Percentiles rank a stretch among this genome's conserved stretches.
These are phyloP conservation scores for Leucophenga montana DNA, from an alignment of 2,888 invertebrate genomes.

Conservation along the genomic window DNA sequence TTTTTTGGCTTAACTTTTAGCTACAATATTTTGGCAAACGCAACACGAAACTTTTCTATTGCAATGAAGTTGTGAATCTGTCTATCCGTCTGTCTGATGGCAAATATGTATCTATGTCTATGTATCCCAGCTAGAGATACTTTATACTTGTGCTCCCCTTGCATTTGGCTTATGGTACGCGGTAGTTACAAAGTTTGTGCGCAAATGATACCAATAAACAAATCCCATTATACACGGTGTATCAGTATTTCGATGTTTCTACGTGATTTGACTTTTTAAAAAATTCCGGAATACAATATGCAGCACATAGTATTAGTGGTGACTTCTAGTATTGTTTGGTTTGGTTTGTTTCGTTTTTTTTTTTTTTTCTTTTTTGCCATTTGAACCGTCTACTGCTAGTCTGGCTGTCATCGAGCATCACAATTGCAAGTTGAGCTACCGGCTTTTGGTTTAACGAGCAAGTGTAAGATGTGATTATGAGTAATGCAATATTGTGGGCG, in stretches of 20 bases:
- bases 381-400: background rate
- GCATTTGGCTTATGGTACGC: too few species aligned
- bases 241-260: conserved; percentile 69
- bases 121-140: conserved; percentile 24
- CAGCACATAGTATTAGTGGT: background rate
- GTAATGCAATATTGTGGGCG: too few species aligned
- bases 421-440: too few species aligned
- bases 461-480: too few species aligned
- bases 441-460: too few species aligned
- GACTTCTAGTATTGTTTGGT: background rate
- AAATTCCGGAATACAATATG: background rate
- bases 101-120: too few species aligned
- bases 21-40: conserved; percentile 58
- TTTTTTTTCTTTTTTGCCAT: too few species aligned
- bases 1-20: conserved; percentile 53
- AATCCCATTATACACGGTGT: conserved; percentile 71
- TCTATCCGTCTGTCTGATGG: conserved; percentile 26
- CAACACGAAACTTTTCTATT: conserved; percentile 60
- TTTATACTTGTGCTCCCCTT: conserved; percentile 30
- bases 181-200: conserved; percentile 44
- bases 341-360: too few species aligned
- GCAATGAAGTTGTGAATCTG: conserved; percentile 33
- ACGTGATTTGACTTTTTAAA: conserved; percentile 68
- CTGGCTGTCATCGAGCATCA: background rate
- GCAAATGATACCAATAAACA: conserved; percentile 72